Base-by-base conservation (phyloP, 2,113 vertebrate species). In the Desmodus rotundus region DNA sequence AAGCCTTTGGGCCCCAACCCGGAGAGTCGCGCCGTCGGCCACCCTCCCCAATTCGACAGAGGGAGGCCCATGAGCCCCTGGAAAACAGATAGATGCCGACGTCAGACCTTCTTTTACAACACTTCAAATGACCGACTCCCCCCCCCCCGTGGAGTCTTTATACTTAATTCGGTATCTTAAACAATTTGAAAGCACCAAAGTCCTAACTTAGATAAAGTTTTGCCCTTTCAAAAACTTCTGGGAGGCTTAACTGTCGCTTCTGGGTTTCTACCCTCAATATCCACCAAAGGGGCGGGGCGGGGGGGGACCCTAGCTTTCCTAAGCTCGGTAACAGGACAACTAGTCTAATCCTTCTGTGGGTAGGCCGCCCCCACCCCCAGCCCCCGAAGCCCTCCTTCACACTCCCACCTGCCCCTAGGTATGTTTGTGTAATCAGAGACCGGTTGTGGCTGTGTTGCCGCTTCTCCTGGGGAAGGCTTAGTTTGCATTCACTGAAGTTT, bases 371-470 rank as follows among this genome's bases (percentile, higher is more conserved):
- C 81, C 83, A 33, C 26, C 77, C 72, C 87, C 84, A 68, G 17
- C 28, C 86, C 82, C 73, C 58, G 6, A 86, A 94, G 56, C 63
- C 77, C 47, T 78, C 14, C 65, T 96, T 96, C 96, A 89, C 97
- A 72, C 94, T 94, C 87, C 97, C 97, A 98, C 98, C 98, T 98
- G 97, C 98, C 97, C 90, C 95, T 95, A 98, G 98, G 98, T 98
- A 94, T 97, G 98, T 98, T 97, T 98, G 97, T 98, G 98, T 98
- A 98, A 98, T 96, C 98, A 92, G 98, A 98, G 95, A 92, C 98
- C 76, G 97, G 95, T 97, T 98, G 98, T 98, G 98, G 97, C 98
- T 93, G 97, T 97, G 31, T 88, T 81, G 98, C 97, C 87, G 61
- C 86, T 85, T 80, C 96, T 97, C 94, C 80, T 87, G 85, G 31